These are phyloP conservation scores for Hyperopisus bebe DNA, from an alignment of 2,113 vertebrate species.

Conservation along the genomic window DNA sequence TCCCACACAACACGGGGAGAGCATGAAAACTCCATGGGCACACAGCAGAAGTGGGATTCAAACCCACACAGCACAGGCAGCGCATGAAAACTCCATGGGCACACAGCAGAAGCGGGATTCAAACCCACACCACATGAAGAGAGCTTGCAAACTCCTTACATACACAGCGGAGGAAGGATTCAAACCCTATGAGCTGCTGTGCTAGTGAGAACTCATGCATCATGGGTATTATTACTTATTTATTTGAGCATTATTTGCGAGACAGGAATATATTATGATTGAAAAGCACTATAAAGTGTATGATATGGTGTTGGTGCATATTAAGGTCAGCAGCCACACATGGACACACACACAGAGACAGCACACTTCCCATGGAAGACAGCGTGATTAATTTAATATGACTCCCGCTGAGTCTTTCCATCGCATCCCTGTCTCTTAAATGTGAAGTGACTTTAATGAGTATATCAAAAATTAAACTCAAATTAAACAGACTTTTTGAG, in stretches of 20 bases:
- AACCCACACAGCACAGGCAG: too few species aligned
- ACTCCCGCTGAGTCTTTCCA: conserved; percentile 20
- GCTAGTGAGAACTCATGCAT: background rate
- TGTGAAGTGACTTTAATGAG: background rate
- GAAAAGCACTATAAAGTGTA: background rate
- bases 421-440: background rate
- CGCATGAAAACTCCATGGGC: too few species aligned
- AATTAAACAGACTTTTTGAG: background rate
- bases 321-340: background rate
- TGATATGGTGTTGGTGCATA: background rate
- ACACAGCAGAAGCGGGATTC: background rate
- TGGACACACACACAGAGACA: background rate
- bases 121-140: background rate
- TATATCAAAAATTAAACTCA: conserved; percentile 12
- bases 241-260: background rate
- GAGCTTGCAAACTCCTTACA: background rate
- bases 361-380: background rate
- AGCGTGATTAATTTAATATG: background rate
- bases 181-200: background rate
- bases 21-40: background rate
- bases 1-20: background rate
- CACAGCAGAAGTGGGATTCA: too few species aligned
- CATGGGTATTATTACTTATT: background rate
- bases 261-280: background rate
- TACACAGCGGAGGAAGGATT: background rate